These are phyloP conservation scores for Trichomycterus rosablanca DNA, from an alignment of 2,113 vertebrate genomes.

Conservation along the genomic window DNA sequence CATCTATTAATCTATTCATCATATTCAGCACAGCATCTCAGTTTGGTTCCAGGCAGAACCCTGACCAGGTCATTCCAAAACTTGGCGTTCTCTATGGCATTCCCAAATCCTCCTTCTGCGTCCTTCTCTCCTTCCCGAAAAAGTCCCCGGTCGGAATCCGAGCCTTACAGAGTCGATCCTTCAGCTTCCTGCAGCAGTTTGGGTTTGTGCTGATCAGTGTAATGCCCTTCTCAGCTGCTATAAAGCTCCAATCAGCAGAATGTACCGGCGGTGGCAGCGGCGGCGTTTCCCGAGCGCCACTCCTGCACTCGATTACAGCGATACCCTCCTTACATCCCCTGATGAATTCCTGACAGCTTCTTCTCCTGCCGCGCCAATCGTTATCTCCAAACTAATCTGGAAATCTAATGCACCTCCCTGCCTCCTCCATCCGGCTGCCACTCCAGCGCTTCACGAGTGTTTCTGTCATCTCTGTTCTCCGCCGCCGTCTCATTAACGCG, in stretches of 20 bases:
- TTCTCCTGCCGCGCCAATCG: too few relatives aligned
- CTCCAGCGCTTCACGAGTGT: background rate
- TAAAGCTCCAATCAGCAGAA: background rate
- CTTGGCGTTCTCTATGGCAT: too few relatives aligned
- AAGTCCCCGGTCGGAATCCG: too few relatives aligned
- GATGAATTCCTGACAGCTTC: background rate
- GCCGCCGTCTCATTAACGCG: background rate
- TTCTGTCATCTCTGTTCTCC: background rate
- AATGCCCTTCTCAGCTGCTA: background rate
- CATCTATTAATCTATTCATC: too few relatives aligned
- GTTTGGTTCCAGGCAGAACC: too few relatives aligned
- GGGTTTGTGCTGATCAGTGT: background rate
- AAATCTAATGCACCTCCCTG: conserved; percentile 8
- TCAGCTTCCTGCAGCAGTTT: background rate
- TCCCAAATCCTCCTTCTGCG: too few relatives aligned
- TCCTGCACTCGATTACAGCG: background rate
- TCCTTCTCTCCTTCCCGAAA: too few relatives aligned
- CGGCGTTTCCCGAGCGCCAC: background rate
- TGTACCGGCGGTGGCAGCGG: background rate
- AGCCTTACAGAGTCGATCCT: too few relatives aligned
- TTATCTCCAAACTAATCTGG: background rate
- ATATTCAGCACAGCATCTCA: too few relatives aligned
- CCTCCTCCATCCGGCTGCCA: too few relatives aligned
- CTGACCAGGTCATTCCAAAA: too few relatives aligned
- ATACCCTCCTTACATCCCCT: background rate